Conservation (phyloP, 35 echinoderm and acorn worm genomes). For the Acanthaster planci region DNA sequence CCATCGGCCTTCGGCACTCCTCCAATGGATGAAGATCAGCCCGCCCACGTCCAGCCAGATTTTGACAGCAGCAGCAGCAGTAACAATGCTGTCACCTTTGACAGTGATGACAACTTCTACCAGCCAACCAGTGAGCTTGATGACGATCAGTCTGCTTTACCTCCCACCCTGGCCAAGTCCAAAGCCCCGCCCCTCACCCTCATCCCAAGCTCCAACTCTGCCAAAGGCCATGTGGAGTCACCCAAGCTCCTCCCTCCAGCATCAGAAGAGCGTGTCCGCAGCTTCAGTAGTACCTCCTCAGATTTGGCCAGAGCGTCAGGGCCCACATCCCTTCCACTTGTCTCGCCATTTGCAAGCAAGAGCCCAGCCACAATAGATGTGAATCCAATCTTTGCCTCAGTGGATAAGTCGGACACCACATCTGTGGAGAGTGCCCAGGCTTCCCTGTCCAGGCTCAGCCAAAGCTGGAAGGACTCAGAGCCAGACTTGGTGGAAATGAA, state of each 20-base stretch:
- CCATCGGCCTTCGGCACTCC: slow-evolving; percentile 45
- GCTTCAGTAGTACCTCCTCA: slow-evolving; percentile 47
- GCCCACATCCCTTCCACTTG: background rate
- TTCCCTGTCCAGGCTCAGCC: slow-evolving; percentile 54
- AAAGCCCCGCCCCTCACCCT: slow-evolving; percentile 74
- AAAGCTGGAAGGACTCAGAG: slow-evolving; percentile 30
- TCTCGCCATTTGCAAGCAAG: slow-evolving; percentile 55
- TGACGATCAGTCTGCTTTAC: slow-evolving; percentile 21
- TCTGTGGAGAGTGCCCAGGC: slow-evolving; percentile 61
- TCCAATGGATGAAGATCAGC: background rate
- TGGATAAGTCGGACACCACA: slow-evolving; percentile 37
- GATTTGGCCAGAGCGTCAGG: slow-evolving; percentile 1
- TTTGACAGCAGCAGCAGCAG: slow-evolving; percentile 22
- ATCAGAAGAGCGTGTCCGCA: slow-evolving; percentile 68
- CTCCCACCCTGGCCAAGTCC: slow-evolving; percentile 75
- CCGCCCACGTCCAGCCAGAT: background rate
- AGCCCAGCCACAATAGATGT: slow-evolving; percentile 62
- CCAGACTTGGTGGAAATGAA: slow-evolving; percentile 54
- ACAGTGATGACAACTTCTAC: background rate
- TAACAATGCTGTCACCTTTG: background rate
- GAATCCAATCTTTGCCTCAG: slow-evolving; percentile 64
- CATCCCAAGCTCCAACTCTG: slow-evolving; percentile 1
- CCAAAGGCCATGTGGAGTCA: slow-evolving; percentile 32
- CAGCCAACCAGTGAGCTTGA: background rate
- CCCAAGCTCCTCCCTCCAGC: slow-evolving; percentile 84